Evolutionary conservation across 2,797 vertebrate genomes (phyloP), one percentile per base, ranked within the genome.

Genomic region (Furcifer pardalis): DNA sequence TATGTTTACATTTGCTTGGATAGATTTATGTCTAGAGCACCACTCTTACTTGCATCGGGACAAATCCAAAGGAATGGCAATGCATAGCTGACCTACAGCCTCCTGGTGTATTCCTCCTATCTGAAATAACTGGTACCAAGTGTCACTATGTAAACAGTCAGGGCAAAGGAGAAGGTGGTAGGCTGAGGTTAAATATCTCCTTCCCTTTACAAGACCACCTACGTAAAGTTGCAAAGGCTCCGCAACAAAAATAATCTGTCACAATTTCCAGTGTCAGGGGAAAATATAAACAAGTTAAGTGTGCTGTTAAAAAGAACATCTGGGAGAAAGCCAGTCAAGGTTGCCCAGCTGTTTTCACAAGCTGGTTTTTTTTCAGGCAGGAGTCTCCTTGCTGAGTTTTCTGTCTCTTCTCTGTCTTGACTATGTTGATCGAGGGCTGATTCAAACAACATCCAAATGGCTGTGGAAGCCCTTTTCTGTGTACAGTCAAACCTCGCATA

Each of bases 171-270:
- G 91, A 91, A 92, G 87, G 87, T 91, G 89, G 88, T 92, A 88
- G 88, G 90, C 82, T 10, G 77, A 83, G 89, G 92, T 95, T 93
- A 95, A 95, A 93, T 93, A 92, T 93, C 93, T 94, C 90, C 84
- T 95, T 85, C 91, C 86, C 91, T 95, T 94, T 93, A 91, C 72
- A 2, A 94, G 95, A 95, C 95, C 95, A 94, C 95, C 95, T 94
- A 93, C 91, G 89, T 90, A 92, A 94, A 75, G 89, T 90, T 92
- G 92, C 90, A 85, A 90, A 86, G 90, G 90, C 40, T 85, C 90
- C 2, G 81, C 87, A 90, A 93, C 93, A 92, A 90, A 94, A 94
- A 94, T 91, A 92, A 94, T 93, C 93, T 87, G 89, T 93, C 92
- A 86, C 0, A 8, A 92, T 84, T 81, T 88, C 89, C 92, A 90